Base-by-base conservation (phyloP, 2,888 invertebrate species). In the Leptura quadrifasciata region DNA sequence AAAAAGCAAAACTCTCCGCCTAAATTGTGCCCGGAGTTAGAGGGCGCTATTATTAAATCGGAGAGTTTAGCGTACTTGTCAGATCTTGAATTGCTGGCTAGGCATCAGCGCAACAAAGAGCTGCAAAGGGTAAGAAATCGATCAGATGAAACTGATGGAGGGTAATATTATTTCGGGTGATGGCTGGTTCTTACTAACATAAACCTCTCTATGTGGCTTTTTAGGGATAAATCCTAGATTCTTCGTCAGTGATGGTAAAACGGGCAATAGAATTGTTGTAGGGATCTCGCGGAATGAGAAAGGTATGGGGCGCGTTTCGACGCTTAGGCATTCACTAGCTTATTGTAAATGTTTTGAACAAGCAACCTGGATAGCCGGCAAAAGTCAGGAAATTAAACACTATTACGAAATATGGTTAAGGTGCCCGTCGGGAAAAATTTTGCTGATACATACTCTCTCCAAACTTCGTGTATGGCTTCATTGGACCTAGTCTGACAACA, bases 1-100 rank as follows among this genome's bases (percentile, higher is more conserved):
- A 88, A 88, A 83, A 88, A 88, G 80, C 85, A 86, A 75, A 83
- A 84, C 20, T 79, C 83, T 31, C 82, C 88, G 74, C 88, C 90
- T 55, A 88, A 87, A 80, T 82, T 91, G 74, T 88, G 89, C 81
- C 90, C 90, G 17, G 90, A 90, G 83, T 83, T 90, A 79, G 90
- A 90, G 84, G 89, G 89, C 75, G 90, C 90, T 75, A 90, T 90
- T 79, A 86, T 90, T 82, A 90, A 90, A 83, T 90, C 90, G 15
- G 91, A 91, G 84, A 90, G 90, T 84, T 87, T 91, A 83, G 90
- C 90, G 47, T 90, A 91, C 82, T 85, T 91, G 70, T 87, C 90
- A 61, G 90, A 91, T 77, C 86, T 88, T 80, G 91, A 91, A 83
- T 87, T 91, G 85, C 85, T 91, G 76, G 91, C 90, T 81, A 89